A percentile compares a stretch with the other conserved stretches of the same genome.
Conservation (phyloP, 2,888 invertebrate genomes). For the Mesorhabditis belari region DNA sequence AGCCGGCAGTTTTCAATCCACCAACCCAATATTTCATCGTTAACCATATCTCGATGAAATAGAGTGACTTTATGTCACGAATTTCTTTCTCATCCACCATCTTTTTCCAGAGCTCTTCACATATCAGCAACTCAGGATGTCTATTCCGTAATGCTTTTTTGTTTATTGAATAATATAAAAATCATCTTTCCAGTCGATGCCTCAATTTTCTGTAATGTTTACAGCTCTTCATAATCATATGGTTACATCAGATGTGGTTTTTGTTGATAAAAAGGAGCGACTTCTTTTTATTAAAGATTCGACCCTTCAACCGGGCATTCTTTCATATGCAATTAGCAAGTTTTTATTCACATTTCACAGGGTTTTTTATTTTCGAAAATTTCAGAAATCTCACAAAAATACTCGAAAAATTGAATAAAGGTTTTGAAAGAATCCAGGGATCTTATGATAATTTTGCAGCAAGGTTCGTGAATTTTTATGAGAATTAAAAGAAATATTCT, state of each 20-base stretch:
- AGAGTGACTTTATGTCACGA: too few relatives aligned
- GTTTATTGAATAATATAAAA: too few relatives aligned
- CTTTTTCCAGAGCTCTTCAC: not conserved
- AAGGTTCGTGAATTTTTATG: not conserved
- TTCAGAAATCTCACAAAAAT: not conserved
- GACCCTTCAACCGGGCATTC: not conserved
- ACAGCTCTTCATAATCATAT: not conserved
- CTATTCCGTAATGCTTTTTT: not conserved
- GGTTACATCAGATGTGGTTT: not conserved
- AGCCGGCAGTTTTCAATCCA: too few relatives aligned
- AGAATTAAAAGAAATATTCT: not conserved
- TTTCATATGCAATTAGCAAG: not conserved
- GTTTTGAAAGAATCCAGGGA: not conserved
- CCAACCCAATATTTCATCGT: too few relatives aligned
- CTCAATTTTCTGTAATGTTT: not conserved
- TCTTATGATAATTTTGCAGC: not conserved
- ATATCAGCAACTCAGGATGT: not conserved
- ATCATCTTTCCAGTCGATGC: not conserved
- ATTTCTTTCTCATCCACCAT: too few relatives aligned
- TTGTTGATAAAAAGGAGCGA: not conserved
- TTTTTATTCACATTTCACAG: too few relatives aligned
- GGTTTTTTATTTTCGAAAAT: too few relatives aligned
- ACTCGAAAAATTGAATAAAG: not conserved
- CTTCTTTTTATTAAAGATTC: not conserved
- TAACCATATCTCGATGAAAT: too few relatives aligned